Evolutionary conservation across 1,140 invertebrate species (phyloP), one percentile per base, ranked within the genome.

Genomic region (Papilio polyxenes): DNA sequence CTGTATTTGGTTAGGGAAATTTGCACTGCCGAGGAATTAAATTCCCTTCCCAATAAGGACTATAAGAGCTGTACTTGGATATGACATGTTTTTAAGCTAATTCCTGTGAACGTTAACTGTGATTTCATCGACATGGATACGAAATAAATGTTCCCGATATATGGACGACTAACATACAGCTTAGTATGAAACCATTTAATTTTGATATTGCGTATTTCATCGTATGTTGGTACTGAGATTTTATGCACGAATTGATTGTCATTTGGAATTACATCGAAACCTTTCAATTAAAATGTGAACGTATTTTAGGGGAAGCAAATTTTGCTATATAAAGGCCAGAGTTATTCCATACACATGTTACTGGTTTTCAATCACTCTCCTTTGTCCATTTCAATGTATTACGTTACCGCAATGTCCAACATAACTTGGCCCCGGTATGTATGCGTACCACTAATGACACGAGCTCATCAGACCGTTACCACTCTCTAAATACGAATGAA

Each of bases 211-310:
- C 20, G 59, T 62, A 62, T 62, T 9, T 17, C 59, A 65, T 31
- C 10, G 62, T 65, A 65, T 59, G 17, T 59, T n/a, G 56, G 56
- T 59, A 17, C 20, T 10, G 59, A n/a, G 20, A 62, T 62, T 62
- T 62, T 62, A 62, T 62, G 23, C 23, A 31, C 11, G 62, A 31
- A 31, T 31, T 65, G 9, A 65, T 65, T 65, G 62, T 65, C 62
- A 65, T 65, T 65, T 65, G 23, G 23, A 9, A 62, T 62, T 62
- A 65, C 62, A 65, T 65, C 10, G 62, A 65, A 65, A 65, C 62
- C 62, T 65, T 65, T 65, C 62, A 65, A 65, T 65, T 65, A 65
- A 65, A 65, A 65, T 20, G 20, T 31, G 23, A 31, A 65, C 13
- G 11, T 65, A 65, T 23, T 65, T 65, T 31, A 65, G 62, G 23